Base-by-base conservation (phyloP, 2,888 invertebrate genomes). In the Drosophila infuscata region DNA sequence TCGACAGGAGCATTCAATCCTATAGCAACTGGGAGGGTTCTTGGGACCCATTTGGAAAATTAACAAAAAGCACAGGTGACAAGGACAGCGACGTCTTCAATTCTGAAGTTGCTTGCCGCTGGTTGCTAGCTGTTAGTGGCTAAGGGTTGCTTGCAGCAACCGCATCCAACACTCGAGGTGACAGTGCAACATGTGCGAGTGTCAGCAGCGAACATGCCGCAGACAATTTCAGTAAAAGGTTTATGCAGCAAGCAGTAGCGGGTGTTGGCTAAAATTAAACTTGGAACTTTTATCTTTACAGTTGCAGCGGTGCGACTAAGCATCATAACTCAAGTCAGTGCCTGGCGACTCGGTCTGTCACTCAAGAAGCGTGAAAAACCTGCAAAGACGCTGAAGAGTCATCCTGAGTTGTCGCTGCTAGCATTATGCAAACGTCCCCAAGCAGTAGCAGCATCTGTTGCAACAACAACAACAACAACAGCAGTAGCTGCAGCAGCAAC, bases 201-300 rank as follows among this genome's bases (percentile, higher is more conserved):
- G 77, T 70, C 80, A 74, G 65, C 59, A 46, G 58, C 75, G 64
- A 66, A 71, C 70, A 87, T 59, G 84, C 82, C 87, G 68, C 88
- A 90, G 70, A 87, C 82, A 88, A 90, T 90, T 82, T 72, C 74
- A 71, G 81, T 90, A 88, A 88, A 87, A 89, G 90, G 82, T 84
- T 83, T 69, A 74, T 74, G 74, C 51, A 61, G 69, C 72, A 83
- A 77, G 71, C 80, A 83, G 69, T 66, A 59, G 70, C 66, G 69
- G 65, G 57, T 77, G 85, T 56, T 67, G 68, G 52, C 62, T 70
- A 48, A 75, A 89, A 85, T 85, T 87, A 85, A 85, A 84, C 62
- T 52, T 70, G 59, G 51, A 64, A 73, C 68, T 80, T 76, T 78
- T 82, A 89, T 88, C 82, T 88, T 66, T 64, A 70, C 82, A 65